Evolutionary conservation across 2,113 vertebrate species (phyloP).

Genomic region (Dipodomys stephensi): DNA sequence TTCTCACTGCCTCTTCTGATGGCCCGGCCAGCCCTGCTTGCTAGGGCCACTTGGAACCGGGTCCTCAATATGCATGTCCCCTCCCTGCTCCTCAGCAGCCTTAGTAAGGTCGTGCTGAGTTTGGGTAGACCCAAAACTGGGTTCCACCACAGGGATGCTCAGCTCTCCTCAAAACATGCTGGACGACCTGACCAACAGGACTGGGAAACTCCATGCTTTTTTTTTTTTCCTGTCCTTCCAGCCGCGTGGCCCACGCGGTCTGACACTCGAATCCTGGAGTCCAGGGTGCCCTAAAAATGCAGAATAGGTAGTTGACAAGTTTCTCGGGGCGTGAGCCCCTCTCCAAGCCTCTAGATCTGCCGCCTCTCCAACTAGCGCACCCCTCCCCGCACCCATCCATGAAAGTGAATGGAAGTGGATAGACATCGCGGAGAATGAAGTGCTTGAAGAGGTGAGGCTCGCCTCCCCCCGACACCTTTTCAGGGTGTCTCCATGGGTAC

Average conservation of each 20-base stretch:
- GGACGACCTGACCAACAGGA: conserved; percentile 22
- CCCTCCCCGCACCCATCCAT: not conserved
- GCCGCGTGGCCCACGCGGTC: not conserved
- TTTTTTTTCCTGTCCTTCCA: not conserved
- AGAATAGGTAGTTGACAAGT: not conserved
- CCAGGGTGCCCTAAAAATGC: not conserved
- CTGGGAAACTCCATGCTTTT: not conserved
- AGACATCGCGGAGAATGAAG: not conserved
- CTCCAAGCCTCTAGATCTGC: not conserved
- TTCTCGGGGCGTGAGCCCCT: not conserved
- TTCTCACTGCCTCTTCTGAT: accelerated
- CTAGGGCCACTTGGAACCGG: accelerated
- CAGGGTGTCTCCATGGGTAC: not conserved
- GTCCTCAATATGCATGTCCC: not conserved
- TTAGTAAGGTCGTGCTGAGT: not conserved
- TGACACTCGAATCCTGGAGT: not conserved
- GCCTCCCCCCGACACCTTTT: not conserved
- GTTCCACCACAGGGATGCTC: not conserved
- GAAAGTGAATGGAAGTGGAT: not conserved
- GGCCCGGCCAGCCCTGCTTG: accelerated
- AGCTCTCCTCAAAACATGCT: not conserved
- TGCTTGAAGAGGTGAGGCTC: conserved; percentile 29
- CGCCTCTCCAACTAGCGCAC: too few relatives aligned
- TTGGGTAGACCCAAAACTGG: not conserved
- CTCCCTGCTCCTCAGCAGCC: not conserved